Base-by-base conservation (phyloP, 1,140 invertebrate species). In the Diorhabda elongata region DNA sequence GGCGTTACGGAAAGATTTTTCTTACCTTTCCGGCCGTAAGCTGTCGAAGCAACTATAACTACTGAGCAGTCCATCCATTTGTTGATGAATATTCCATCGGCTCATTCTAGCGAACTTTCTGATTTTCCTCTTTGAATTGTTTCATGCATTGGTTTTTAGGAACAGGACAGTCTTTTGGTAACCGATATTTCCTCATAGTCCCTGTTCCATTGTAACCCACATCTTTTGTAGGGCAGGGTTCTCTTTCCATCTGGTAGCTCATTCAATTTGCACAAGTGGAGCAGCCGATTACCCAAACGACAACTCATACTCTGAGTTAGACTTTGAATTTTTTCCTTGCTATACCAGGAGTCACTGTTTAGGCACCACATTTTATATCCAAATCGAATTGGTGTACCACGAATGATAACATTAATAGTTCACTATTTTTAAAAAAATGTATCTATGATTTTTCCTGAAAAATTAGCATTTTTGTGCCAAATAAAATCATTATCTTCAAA, bases 331-430 rank as follows among this genome's bases (percentile, higher is more conserved):
- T 70, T 74, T 77, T 44, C 74, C 78, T 73, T 79, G 76, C 66
- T 78, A 78, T 44, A 78, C 57, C 5, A 75, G 56, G 68, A 3
- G 4, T n/a, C 44, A 42, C 62, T 72, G 11, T 11, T 11, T 5
- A 72, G 57, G 47, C 56, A 68, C 74, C 74, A 75, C 61, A 74
- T 69, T 71, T 74, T 77, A 56, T 69, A 77, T 2, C 75, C 77
- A 71, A 71, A 77, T 59, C 73, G n/a, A 4, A 78, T 77, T 42
- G 74, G 75, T 69, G 77, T 78, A 42, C 73, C 26, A 26, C 26
- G 26, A 26, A 26, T 26, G 26, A 26, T 26, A 26, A 26, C 1
- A 26, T 26, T 26, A 26, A 26, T 2, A 26, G 26, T 26, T 26
- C 26, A 26, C 26, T 26, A 26, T 26, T 26, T 26, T 26, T 26